Percentiles rank a stretch among this genome's conserved stretches.
Evolutionary conservation across 2,113 vertebrate species (phyloP).

Genomic region (Atractosteus spatula): DNA sequence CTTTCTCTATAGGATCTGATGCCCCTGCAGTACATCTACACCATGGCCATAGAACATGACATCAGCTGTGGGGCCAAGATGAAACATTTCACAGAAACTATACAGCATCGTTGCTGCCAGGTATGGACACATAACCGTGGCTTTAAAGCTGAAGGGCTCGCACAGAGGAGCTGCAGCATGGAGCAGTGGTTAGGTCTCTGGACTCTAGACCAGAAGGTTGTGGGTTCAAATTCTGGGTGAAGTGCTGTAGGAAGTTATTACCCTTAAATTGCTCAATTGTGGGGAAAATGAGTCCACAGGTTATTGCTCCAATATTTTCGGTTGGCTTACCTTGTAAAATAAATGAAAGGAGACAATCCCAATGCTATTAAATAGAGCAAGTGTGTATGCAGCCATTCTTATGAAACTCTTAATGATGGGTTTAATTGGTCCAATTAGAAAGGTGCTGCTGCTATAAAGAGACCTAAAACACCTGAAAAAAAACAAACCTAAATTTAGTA

Average conservation of each 20-base stretch:
- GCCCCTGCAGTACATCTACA: conserved; percentile 80
- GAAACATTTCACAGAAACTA: conserved; percentile 56
- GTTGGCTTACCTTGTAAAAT: no score
- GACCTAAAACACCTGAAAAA: no score
- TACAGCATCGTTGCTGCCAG: conserved; percentile 84
- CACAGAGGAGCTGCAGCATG: background rate
- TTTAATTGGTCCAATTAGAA: no score
- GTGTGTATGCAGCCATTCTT: no score
- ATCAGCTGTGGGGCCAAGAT: conserved; percentile 61
- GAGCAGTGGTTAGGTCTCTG: background rate
- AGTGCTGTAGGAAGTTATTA: background rate
- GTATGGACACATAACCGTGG: conserved; percentile 42
- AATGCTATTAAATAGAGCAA: no score
- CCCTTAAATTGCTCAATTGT: no score
- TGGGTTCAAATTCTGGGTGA: background rate
- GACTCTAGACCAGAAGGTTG: background rate
- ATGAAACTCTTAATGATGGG: no score
- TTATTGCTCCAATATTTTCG: no score
- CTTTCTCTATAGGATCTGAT: conserved; percentile 66
- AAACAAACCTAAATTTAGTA: no score
- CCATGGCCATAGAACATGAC: conserved; percentile 80
- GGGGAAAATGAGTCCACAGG: no score
- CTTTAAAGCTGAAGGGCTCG: background rate
- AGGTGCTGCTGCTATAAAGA: no score
- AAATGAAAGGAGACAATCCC: no score